Percentiles rank a stretch among this genome's conserved stretches.
Conservation (phyloP, 2,797 vertebrate species). For the Luscinia megarhynchos region DNA sequence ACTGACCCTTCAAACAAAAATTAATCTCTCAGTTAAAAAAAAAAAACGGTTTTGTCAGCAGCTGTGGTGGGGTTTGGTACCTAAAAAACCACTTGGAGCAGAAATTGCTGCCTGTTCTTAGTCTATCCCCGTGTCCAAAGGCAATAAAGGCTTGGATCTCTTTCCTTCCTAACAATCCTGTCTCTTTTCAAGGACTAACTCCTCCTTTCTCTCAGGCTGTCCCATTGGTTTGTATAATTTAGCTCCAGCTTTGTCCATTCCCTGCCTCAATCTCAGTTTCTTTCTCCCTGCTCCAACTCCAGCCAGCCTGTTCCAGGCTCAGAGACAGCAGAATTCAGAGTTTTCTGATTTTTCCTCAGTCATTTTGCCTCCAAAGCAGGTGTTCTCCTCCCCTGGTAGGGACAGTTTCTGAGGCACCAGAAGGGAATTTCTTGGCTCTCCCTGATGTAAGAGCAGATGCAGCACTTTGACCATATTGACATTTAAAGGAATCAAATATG, state of each 20-base stretch:
- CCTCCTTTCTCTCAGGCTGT: not conserved
- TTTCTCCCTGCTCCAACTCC: not conserved
- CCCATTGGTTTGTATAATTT: not conserved
- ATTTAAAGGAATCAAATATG: conserved; percentile 38
- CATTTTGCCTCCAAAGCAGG: not conserved
- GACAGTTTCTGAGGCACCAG: not conserved
- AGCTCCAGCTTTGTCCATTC: not conserved
- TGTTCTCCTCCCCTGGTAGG: not conserved
- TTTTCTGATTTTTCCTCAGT: not conserved
- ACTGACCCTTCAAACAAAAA: not conserved
- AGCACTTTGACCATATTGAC: conserved; percentile 25
- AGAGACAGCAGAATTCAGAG: not conserved
- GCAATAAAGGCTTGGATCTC: not conserved
- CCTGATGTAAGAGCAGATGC: not conserved
- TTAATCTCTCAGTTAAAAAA: not conserved
- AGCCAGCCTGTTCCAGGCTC: not conserved
- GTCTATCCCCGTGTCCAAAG: not conserved
- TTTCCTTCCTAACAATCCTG: not conserved
- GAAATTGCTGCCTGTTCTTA: not conserved
- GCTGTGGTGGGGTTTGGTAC: not conserved
- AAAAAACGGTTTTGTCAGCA: rapidly evolving
- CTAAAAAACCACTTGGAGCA: not conserved
- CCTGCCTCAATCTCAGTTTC: not conserved
- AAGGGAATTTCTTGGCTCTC: not conserved
- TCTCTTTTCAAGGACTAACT: not conserved